These are phyloP conservation scores for Isoperla grammatica DNA, from an alignment of 2,888 invertebrate species.

Conservation along the genomic window DNA sequence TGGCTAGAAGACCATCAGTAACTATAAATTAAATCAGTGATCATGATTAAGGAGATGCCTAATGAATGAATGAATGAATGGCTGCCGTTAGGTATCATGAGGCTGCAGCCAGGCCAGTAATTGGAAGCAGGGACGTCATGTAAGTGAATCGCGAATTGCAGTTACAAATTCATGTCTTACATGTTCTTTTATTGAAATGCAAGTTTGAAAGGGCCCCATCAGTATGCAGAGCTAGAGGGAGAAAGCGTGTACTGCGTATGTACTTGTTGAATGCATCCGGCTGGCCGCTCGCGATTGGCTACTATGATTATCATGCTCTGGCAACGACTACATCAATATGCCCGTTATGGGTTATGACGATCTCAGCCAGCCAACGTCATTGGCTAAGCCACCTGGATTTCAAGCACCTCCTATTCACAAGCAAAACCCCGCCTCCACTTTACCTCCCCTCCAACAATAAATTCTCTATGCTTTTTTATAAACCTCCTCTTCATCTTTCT, in stretches of 20 bases:
- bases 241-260: too few relatives aligned
- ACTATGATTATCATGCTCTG: constrained; percentile 8
- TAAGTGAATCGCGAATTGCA: constrained; percentile 18
- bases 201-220: constrained; percentile 5
- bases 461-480: constrained; percentile 18
- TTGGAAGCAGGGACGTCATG: constrained; percentile 3
- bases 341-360: constrained; percentile 28
- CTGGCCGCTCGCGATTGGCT: not conserved
- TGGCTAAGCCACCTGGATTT: constrained; percentile 14
- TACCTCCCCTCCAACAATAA: constrained; percentile 15
- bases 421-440: constrained; percentile 11
- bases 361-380: constrained; percentile 4
- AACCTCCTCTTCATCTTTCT: constrained; percentile 16
- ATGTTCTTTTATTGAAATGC: constrained; percentile 16
- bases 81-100: too few relatives aligned
- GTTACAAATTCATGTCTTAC: constrained; percentile 17
- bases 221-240: constrained; percentile 2
- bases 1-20: constrained; percentile 7
- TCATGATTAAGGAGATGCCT: constrained; percentile 6
- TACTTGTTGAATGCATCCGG: too few relatives aligned
- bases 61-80: not conserved
- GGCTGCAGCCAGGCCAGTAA: not conserved
- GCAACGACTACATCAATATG: constrained; percentile 20
- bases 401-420: constrained; percentile 13
- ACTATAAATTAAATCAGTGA: constrained; percentile 7